Base-by-base conservation (phyloP, 2,888 invertebrate genomes). In the Nymphalis urticae region DNA sequence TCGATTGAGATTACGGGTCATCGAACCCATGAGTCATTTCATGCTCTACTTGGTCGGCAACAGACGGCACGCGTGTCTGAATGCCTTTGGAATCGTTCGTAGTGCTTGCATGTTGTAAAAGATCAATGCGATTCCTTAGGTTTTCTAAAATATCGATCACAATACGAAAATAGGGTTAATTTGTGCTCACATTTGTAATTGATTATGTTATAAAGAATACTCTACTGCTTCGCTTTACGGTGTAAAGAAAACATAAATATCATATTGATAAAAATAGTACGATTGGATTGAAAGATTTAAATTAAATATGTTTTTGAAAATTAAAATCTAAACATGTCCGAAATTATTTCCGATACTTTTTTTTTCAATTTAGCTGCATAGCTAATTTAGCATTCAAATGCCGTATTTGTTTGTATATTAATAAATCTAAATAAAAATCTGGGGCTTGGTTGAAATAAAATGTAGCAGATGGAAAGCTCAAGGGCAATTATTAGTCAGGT, bases 11-110 rank as follows among this genome's bases (percentile, higher is more conserved):
- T 82, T 84, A 80, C 75, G 77, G 85, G 82, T 87, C 87, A 82
- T 79, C 85, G 89, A 86, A 85, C 89, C 78, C 68, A 76, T 87
- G 88, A 89, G 74, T 90, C 89, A 87, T 78, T 82, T 80, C 75
- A 83, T 76, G 86, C 85, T 87, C 88, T 80, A 86, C 80, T 88
- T 88, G 80, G 58, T 66, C 59, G 62, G 71, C 69, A 69, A 66
- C 62, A 64, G 70, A 66, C 58, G 62, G 61, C 54, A 53, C 64
- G 58, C 56, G 24, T 21, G 54, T 67, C 67, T 47, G 62, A 54
- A 58, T 59, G 59, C 59, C 62, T 64, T 56, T 42, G 42, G 32
- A 17, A 32, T 56, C 54, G 10, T 19, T 51, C 19, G 51, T 21
- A 51, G 21, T 19, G 51, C 50, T 19, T 17, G 36, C 36, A 42